Base-by-base conservation (phyloP, 2,113 vertebrate species). In the Cercocebus atys region DNA sequence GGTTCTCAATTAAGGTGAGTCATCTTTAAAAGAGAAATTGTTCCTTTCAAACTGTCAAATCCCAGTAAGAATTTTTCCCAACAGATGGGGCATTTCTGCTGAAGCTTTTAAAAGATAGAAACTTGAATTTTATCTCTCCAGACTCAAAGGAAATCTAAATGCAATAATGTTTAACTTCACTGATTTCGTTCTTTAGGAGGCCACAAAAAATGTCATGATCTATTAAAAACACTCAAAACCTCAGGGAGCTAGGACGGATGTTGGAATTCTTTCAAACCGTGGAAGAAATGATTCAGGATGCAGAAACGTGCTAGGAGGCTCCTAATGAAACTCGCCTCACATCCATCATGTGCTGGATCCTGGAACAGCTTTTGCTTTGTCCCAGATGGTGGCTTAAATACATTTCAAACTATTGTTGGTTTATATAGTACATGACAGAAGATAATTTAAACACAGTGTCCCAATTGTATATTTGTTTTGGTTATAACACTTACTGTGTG, bases 251-350 rank as follows among this genome's bases (percentile, higher is more conserved):
- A 81, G 81, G 93, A 97, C 68, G 88, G 95, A 98, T 97, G 97
- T 76, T 98, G 98, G 97, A 97, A 97, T 84, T 94, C 98, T 97
- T 98, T 98, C 98, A 95, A 97, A 89, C 8, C 10, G 3, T 93
- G 96, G 88, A 96, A 98, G 96, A 97, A 96, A 96, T 94, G 94
- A 97, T 98, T 92, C 98, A 98, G 97, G 94, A 98, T 96, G 92
- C 88, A 68, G 80, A 97, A 89, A 95, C 83, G 1, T 97, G 97
- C 98, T 98, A 66, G 95, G 76, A 98, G 94, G 94, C 85, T 98
- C 76, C 96, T 97, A 97, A 97, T 96, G 98, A 98, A 98, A 93
- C 89, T 95, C 88, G 1, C 89, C 84, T 93, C 90, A 84, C 96
- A 97, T 98, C 97, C 94, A 98, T 97, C 97, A 98, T 88, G 47